A percentile compares a stretch with the other conserved stretches of the same genome.
phyloP scores from a whole-genome alignment of 2,888 invertebrate species.

The Cyclophora punctaria region DNA sequence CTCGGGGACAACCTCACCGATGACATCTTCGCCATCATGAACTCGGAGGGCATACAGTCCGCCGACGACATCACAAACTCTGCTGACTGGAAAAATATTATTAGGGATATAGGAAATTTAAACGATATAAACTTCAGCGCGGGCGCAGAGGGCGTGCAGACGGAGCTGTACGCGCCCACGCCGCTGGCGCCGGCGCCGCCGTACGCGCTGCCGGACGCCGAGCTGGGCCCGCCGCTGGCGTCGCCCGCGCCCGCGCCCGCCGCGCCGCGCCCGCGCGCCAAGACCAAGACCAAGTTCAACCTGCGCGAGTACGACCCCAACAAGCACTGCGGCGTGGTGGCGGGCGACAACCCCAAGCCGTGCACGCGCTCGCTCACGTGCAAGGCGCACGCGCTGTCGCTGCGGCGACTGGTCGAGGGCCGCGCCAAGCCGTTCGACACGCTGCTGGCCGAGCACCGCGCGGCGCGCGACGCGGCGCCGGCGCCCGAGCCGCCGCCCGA shows the following conservation, averaged over 20 bases:
- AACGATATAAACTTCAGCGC: conserved; percentile 65
- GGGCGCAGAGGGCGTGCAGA: conserved; percentile 40
- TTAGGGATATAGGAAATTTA: conserved; percentile 66
- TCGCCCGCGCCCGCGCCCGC: conserved; percentile 31
- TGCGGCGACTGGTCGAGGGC: conserved; percentile 81
- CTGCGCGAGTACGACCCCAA: conserved; percentile 86
- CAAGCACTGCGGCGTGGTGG: conserved; percentile 87
- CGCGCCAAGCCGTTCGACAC: conserved; percentile 84
- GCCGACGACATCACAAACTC: conserved; percentile 66
- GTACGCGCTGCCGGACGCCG: conserved; percentile 49
- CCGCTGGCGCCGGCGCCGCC: conserved; percentile 40
- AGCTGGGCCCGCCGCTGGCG: conserved; percentile 50
- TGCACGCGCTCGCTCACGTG: conserved; percentile 87
- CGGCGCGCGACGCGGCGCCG: conserved; percentile 54
- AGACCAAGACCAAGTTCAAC: conserved; percentile 59
- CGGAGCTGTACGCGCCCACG: conserved; percentile 45
- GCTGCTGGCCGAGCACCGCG: conserved; percentile 82
- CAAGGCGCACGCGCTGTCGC: conserved; percentile 80
- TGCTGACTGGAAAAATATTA: conserved; percentile 70
- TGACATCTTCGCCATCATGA: conserved; percentile 70
- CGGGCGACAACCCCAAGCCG: conserved; percentile 79
- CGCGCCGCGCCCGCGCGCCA: conserved; percentile 28
- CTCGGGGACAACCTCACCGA: conserved; percentile 66
- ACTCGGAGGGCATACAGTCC: conserved; percentile 68
- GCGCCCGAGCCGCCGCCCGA: conserved; percentile 38